Evolutionary conservation across 2,888 invertebrate genomes (phyloP).

Genomic region (Troilus luridus): DNA sequence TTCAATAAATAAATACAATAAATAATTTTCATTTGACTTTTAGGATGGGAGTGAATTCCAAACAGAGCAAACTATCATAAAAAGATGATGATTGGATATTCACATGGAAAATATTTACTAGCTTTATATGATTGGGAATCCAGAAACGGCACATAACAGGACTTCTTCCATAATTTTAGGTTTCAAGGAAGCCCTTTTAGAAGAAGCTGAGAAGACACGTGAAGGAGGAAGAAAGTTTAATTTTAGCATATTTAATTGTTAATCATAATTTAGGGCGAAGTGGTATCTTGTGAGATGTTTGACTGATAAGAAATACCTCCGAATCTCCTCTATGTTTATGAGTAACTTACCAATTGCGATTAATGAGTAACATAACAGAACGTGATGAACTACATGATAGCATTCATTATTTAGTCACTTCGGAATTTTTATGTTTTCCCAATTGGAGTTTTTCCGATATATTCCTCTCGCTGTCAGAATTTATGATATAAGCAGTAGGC

Average conservation of each 20-base stretch:
- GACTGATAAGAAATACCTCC: too few relatives aligned
- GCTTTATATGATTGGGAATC: constrained; percentile 97
- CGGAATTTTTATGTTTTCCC: too few relatives aligned
- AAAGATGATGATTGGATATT: constrained; percentile 98
- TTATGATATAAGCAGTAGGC: too few relatives aligned
- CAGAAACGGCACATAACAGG: constrained; percentile 95
- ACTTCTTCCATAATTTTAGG: constrained; percentile 90
- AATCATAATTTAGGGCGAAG: neutral
- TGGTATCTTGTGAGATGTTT: too few relatives aligned
- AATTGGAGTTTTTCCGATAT: too few relatives aligned
- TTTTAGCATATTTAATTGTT: neutral
- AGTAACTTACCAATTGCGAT: too few relatives aligned
- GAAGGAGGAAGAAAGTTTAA: constrained; percentile 78
- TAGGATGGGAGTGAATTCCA: constrained; percentile 97
- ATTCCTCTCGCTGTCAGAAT: too few relatives aligned
- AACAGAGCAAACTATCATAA: constrained; percentile 93
- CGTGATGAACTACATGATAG: too few relatives aligned
- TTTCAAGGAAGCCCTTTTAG: constrained; percentile 89
- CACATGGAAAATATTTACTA: constrained; percentile 96
- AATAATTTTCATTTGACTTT: constrained; percentile 63
- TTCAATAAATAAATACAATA: neutral
- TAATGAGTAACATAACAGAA: too few relatives aligned
- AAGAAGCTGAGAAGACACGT: constrained; percentile 92
- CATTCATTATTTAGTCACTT: too few relatives aligned
- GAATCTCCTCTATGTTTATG: neutral